Base-by-base conservation (phyloP, 2,888 invertebrate species). In the Candidula unifasciata region DNA sequence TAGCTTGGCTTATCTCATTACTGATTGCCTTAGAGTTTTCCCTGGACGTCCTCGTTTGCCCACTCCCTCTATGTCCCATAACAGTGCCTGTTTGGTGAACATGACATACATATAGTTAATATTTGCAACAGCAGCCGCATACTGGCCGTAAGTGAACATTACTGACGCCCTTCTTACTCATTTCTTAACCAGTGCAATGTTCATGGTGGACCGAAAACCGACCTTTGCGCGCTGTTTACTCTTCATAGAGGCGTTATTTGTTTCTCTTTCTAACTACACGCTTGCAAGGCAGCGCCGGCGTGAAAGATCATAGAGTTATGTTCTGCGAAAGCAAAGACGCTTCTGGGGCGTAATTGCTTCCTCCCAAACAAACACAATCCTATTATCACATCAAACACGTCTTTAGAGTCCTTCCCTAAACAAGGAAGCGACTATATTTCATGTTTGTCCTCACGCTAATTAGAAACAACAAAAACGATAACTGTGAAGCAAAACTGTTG, bases 381-480 rank as follows among this genome's bases (percentile, higher is more conserved):
- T 71, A 73, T 81, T 71, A 71, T 71, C 73, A 27, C 71, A 35
- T 71, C 73, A 71, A 81, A 73, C 81, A 71, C 35, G 52, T 66
- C 66, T 21, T 35, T 33, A n/a, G 24, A 27, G 24, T 8, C 57
- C 44, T 79, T 66, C 37, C 30, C 37, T 66, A 79, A 79, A 79
- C 79, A 79, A 64, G 79, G 52, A 52, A 57, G 79, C 66, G 35
- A 37, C 68, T 79, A 79, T 37, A 79, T 64, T 79, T 79, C 66
- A 27, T 68, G 79, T 79, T 79, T 79, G 35, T 64, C 66, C 66
- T 64, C 79, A 79, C 79, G 64, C 66, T 79, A 79, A 79, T 79
- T 79, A 79, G 79, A 79, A 79, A 79, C 60, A 64, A 52, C 64
- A 52, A 79, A 68, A 79, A 79, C 79, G 79, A 66, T 68, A 18